Evolutionary conservation across 1,140 invertebrate species (phyloP).

Genomic region (Drosophila leontia): DNA sequence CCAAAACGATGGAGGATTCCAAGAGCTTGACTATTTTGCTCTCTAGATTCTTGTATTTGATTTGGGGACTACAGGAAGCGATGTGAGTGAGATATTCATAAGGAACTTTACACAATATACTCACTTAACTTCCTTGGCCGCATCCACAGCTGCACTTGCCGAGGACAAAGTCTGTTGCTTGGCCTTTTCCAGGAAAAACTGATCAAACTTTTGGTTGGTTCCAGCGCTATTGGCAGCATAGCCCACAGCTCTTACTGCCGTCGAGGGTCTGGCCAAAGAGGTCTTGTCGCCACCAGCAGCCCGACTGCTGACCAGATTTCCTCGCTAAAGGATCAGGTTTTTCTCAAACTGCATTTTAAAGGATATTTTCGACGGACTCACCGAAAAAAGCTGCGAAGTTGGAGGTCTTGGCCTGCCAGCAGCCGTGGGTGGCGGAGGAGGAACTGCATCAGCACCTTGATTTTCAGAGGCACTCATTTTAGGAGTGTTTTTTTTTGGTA

Average conservation of each 20-base stretch:
- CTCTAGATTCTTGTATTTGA: conserved; percentile 93
- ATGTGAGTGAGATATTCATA: background rate
- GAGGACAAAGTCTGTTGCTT: conserved; percentile 83
- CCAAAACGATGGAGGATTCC: conserved; percentile 91
- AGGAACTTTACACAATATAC: background rate
- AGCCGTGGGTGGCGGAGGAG: conserved; percentile 73
- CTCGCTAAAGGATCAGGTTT: conserved; percentile 44
- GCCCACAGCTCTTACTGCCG: conserved; percentile 97
- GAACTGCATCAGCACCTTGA: conserved; percentile 29
- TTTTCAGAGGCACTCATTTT: conserved; percentile 39
- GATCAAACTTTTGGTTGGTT: conserved; percentile 89
- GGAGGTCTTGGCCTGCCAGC: conserved; percentile 76
- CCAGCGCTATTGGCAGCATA: conserved; percentile 91
- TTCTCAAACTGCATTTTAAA: background rate
- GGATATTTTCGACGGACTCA: background rate
- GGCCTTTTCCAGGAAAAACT: conserved; percentile 89
- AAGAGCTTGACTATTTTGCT: conserved; percentile 93
- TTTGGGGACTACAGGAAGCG: conserved; percentile 88
- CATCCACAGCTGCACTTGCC: conserved; percentile 84
- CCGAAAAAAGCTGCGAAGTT: conserved; percentile 78
- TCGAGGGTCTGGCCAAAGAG: conserved; percentile 91
- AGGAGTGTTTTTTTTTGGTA: background rate
- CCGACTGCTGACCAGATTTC: conserved; percentile 75
- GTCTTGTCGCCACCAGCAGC: conserved; percentile 66
- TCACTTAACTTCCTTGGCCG: conserved; percentile 89